Base-by-base conservation (phyloP, 1,140 invertebrate species). In the Panagrolaimus sp. region DNA sequence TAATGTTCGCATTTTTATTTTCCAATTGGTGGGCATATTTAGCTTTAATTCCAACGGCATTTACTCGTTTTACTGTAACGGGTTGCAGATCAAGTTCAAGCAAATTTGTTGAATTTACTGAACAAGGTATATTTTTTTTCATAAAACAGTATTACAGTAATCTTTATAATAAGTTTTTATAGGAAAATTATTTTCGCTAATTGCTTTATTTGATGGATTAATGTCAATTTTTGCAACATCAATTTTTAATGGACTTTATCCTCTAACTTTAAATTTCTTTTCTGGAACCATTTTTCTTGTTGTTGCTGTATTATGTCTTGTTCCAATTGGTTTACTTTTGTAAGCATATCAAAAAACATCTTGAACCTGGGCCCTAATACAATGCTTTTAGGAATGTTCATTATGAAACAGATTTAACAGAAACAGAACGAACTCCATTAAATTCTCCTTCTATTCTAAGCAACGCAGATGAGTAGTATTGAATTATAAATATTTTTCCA, bases 241-340 rank as follows among this genome's bases (percentile, higher is more conserved):
- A 13, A 72, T 79, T 44, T 79, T 82, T 71, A 79, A 79, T 61
- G 76, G 77, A 38, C 2, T 81, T 27, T 79, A 79, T 63, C 78
- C 78, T 4, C 44, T 65, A 20, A 79, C 78, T 4, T 46, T 79
- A 27, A 27, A 48, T 16, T 76, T 81, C 62, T 79, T 78, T 44
- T 64, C 77, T 13, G 78, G 78, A 31, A 78, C 76, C 62, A 76
- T 79, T 65, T 70, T 76, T 43, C 20, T 76, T 25, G 63, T 61
- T 4, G 46, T 63, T 27, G 71, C 68, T 16, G 48, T 65, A 25
- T 14, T 63, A 5, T 43, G 31, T 27, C 1, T 63, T 8, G 14
- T 63, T n/a, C 62, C 62, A 0, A 42, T 63, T 31, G 27, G 27
- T 2, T 42, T 63, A n/a, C 27, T 63, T 23, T 8, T 31, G 51